These are phyloP conservation scores for Columba janthina DNA, from an alignment of 2,113 vertebrate species.

Conservation along the genomic window DNA sequence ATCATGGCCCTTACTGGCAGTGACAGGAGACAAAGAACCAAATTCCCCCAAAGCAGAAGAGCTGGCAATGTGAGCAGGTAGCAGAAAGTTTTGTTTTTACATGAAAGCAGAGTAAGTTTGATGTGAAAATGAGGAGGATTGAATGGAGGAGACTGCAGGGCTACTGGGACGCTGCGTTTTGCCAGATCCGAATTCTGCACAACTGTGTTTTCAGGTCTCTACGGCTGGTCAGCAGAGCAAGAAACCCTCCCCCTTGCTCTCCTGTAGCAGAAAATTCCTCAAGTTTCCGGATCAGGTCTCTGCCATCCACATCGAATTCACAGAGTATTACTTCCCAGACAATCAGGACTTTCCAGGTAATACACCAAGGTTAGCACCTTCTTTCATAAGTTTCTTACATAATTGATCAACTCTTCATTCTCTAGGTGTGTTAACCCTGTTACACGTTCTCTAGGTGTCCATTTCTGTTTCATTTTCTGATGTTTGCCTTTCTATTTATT, in stretches of 20 bases:
- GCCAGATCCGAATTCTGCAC: not conserved
- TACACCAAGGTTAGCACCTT: conserved; percentile 53
- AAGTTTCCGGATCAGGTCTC: conserved; percentile 82
- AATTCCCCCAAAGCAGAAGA: not conserved
- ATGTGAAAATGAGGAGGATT: not conserved
- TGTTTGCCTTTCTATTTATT: not conserved
- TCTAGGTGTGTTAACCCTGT: not conserved
- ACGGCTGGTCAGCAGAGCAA: conserved; percentile 90
- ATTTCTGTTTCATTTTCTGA: not conserved
- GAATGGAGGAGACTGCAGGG: not conserved
- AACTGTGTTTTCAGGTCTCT: conserved; percentile 83
- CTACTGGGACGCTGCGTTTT: not conserved
- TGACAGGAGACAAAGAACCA: not conserved
- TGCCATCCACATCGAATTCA: conserved; percentile 94
- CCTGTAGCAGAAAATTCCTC: conserved; percentile 87
- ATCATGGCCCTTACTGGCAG: not conserved
- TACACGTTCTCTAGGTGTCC: not conserved
- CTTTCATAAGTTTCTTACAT: not conserved
- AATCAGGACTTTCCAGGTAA: conserved; percentile 87
- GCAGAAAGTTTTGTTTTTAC: not conserved
- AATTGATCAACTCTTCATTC: not conserved
- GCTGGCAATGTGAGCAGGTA: not conserved
- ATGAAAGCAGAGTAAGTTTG: not conserved
- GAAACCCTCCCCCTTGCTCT: conserved; percentile 90
- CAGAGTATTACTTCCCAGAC: conserved; percentile 96